These are phyloP conservation scores for Sipha flava DNA, from an alignment of 1,140 invertebrate species.

Conservation along the genomic window DNA sequence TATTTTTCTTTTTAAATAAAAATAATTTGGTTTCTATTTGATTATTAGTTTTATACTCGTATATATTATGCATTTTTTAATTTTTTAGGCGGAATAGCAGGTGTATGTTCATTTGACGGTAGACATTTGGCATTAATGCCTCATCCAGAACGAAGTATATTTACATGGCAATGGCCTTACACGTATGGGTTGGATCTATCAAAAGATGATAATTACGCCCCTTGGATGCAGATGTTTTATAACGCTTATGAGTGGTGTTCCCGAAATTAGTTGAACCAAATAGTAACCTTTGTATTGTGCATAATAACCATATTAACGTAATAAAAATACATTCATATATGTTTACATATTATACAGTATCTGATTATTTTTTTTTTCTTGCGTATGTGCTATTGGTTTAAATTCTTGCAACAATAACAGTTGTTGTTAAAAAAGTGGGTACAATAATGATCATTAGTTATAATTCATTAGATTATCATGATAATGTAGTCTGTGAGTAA, in stretches of 20 bases:
- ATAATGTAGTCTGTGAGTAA: too few relatives aligned
- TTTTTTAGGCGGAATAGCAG: constrained; percentile 66
- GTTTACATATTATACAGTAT: too few relatives aligned
- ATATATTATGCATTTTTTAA: not conserved
- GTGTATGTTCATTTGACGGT: constrained; percentile 78
- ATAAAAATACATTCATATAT: too few relatives aligned
- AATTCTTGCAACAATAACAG: too few relatives aligned
- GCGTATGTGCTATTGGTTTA: too few relatives aligned
- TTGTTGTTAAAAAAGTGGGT: too few relatives aligned
- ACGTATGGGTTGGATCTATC: constrained; percentile 39
- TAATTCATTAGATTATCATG: too few relatives aligned
- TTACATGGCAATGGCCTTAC: constrained; percentile 79
- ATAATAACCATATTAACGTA: too few relatives aligned
- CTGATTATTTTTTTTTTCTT: too few relatives aligned
- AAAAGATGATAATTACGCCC: constrained; percentile 53
- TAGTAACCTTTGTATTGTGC: too few relatives aligned
- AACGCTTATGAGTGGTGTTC: constrained; percentile 80
- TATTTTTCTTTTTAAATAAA: too few relatives aligned
- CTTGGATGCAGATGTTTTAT: constrained; percentile 85
- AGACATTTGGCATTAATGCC: constrained; percentile 96
- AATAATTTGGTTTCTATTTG: not conserved
- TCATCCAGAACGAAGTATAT: constrained; percentile 84
- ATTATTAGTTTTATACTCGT: not conserved
- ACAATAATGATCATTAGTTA: too few relatives aligned
- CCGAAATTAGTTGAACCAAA: not conserved